These are phyloP conservation scores for Nasalis larvatus DNA, from an alignment of 2,113 vertebrate species.

Conservation along the genomic window DNA sequence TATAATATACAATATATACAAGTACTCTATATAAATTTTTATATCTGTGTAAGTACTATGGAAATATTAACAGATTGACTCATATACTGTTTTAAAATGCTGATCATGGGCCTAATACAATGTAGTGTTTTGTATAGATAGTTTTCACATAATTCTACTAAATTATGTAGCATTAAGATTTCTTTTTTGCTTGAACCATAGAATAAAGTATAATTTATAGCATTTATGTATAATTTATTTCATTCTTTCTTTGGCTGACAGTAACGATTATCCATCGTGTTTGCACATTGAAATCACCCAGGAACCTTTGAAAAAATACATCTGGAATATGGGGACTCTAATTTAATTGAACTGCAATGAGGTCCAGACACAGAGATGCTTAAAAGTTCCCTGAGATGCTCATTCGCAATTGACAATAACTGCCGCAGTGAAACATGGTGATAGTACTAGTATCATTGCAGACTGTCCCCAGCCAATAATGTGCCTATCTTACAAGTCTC, in stretches of 20 bases:
- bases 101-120: neutral
- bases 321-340: neutral
- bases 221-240: neutral
- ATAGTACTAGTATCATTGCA: neutral
- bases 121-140: neutral
- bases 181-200: neutral
- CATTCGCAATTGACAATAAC: neutral
- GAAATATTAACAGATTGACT: neutral
- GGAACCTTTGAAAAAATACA: neutral
- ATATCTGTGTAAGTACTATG: neutral
- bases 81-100: neutral
- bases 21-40: neutral
- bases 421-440: neutral
- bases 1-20: neutral
- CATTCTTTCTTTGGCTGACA: neutral
- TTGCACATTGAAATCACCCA: neutral
- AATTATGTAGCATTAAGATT: neutral
- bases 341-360: neutral
- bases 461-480: neutral
- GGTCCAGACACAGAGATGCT: neutral
- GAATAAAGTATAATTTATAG: neutral
- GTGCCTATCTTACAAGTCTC: neutral
- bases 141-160: neutral
- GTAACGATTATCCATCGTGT: neutral
- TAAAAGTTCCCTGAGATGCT: neutral